phyloP scores from a whole-genome alignment of 2,888 invertebrate species.

The Hirudinaria manillensis region DNA sequence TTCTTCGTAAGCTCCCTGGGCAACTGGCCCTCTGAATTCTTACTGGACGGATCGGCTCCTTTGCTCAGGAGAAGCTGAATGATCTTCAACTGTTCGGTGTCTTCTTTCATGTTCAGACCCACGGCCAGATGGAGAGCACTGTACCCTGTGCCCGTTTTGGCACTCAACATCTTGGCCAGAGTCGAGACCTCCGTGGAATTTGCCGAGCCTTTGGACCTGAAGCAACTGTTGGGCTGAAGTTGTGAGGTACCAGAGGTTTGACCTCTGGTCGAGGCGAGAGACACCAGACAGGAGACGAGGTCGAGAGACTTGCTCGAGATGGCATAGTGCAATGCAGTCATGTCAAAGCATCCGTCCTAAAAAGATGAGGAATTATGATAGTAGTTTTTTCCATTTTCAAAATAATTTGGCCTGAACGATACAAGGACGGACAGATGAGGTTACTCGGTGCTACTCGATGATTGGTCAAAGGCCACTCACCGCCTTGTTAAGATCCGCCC shows the following conservation, averaged over 20 bases:
- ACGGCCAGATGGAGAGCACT: slow-evolving; percentile 31
- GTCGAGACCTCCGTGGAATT: neutral
- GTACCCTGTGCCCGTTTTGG: slow-evolving; percentile 27
- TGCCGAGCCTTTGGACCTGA: neutral
- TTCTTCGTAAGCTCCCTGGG: slow-evolving; percentile 31
- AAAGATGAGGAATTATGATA: neutral
- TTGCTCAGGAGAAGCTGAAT: slow-evolving; percentile 28
- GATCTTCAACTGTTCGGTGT: slow-evolving; percentile 19
- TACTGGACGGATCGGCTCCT: slow-evolving; percentile 32
- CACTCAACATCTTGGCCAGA: slow-evolving; percentile 26
- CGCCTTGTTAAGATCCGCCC: slow-evolving; percentile 24
- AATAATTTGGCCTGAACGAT: neutral
- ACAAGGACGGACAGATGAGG: neutral
- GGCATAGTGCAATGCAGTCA: slow-evolving; percentile 20
- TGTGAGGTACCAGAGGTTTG: neutral
- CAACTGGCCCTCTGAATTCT: slow-evolving; percentile 32
- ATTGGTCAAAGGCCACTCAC: slow-evolving; percentile 8
- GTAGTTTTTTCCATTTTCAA: neutral
- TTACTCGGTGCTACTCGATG: neutral
- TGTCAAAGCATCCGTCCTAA: slow-evolving; percentile 18
- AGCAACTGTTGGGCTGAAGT: neutral
- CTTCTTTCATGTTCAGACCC: slow-evolving; percentile 21
- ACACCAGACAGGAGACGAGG: neutral
- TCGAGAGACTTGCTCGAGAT: slow-evolving; percentile 2
- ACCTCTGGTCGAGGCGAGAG: neutral